A percentile compares a stretch with the other conserved stretches of the same genome.
Evolutionary conservation across 1,140 invertebrate genomes (phyloP).

Genomic region (Mycetomoellerius zeteki): DNA sequence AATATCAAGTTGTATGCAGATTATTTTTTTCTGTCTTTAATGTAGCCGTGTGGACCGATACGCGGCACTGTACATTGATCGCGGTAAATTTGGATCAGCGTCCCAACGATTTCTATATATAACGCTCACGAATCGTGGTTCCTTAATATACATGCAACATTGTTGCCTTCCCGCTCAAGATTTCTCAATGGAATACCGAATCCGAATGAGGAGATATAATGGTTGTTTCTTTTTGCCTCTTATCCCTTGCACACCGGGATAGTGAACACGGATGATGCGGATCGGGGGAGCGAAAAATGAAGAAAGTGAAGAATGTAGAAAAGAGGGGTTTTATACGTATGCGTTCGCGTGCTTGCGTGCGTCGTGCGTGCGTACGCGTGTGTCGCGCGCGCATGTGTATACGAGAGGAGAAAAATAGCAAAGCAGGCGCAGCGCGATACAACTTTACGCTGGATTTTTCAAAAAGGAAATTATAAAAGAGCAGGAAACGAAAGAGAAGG

Average conservation of each 20-base stretch:
- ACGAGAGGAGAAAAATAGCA: not conserved
- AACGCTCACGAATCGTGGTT: conserved; percentile 33
- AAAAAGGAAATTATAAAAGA: conserved; percentile 79
- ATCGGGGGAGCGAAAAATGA: conserved; percentile 46
- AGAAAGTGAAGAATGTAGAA: conserved; percentile 48
- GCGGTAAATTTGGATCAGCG: conserved; percentile 70
- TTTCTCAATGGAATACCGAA: conserved; percentile 83
- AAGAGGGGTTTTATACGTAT: not conserved
- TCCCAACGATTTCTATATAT: conserved; percentile 40
- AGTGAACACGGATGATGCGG: not conserved
- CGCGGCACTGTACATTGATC: conserved; percentile 52
- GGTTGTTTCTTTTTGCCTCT: conserved; percentile 66
- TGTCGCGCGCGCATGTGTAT: too few species aligned
- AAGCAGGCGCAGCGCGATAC: not conserved
- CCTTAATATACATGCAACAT: conserved; percentile 57
- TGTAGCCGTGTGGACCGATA: not conserved
- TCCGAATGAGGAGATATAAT: conserved; percentile 67
- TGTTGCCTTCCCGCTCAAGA: conserved; percentile 48
- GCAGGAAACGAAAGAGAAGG: conserved; percentile 72
- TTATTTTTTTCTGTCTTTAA: conserved; percentile 5
- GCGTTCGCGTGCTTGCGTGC: too few species aligned
- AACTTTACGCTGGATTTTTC: conserved; percentile 65
- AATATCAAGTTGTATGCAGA: not conserved
- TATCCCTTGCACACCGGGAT: conserved; percentile 2
- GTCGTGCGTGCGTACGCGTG: too few species aligned